Conservation (phyloP, 2,113 vertebrate genomes). For the Bubo bubo region DNA sequence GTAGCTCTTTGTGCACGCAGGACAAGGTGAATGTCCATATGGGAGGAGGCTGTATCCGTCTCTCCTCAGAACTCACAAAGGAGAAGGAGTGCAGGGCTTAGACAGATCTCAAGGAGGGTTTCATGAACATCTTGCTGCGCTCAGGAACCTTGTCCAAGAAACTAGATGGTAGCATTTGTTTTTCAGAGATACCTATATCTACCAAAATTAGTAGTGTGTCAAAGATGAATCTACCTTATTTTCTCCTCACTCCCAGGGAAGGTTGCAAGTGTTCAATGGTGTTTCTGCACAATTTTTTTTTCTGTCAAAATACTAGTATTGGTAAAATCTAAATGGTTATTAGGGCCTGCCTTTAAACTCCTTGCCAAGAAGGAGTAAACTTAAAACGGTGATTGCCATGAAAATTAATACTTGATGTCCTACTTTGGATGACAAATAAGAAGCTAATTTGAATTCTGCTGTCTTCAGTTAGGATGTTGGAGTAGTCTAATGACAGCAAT, state of each 20-base stretch:
- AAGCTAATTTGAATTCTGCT: not conserved
- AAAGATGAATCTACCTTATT: not conserved
- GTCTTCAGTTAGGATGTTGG: not conserved
- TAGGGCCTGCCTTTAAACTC: not conserved
- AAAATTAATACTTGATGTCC: not conserved
- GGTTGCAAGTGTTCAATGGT: not conserved
- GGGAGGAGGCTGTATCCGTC: not conserved
- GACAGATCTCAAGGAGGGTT: not conserved
- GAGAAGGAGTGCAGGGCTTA: not conserved
- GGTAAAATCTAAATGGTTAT: not conserved
- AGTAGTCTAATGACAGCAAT: not conserved
- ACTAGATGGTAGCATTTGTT: not conserved
- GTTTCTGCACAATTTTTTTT: not conserved
- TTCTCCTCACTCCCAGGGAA: not conserved
- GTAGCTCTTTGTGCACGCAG: too few relatives aligned
- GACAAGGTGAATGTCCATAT: not conserved
- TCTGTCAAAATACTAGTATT: not conserved
- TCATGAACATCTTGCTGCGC: not conserved
- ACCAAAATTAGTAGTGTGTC: too few relatives aligned
- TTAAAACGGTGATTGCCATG: not conserved
- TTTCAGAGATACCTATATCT: not conserved
- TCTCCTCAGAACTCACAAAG: not conserved
- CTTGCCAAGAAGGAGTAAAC: not conserved
- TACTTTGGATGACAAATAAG: conserved; percentile 17
- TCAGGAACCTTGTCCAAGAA: not conserved